These are phyloP conservation scores for Epirrita christyi DNA, from an alignment of 2,888 invertebrate genomes.

Conservation along the genomic window DNA sequence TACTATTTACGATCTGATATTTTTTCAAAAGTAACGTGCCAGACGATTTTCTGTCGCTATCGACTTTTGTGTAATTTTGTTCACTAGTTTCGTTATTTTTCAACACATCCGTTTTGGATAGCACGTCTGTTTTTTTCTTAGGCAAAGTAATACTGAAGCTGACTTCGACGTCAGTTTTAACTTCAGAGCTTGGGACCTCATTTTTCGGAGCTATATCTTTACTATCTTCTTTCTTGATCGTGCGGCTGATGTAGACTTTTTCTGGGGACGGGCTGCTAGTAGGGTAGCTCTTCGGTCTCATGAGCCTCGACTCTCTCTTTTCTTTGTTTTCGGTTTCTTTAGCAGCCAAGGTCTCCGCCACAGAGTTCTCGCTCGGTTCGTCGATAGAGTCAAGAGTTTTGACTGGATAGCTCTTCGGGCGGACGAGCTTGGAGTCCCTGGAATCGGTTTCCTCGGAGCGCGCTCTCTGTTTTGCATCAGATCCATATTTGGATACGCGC, in stretches of 20 bases:
- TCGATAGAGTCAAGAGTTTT: slow-evolving; percentile 66
- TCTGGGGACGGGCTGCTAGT: slow-evolving; percentile 74
- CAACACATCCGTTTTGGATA: slow-evolving; percentile 49
- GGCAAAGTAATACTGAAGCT: slow-evolving; percentile 78
- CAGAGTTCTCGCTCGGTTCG: slow-evolving; percentile 50
- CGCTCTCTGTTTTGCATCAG: slow-evolving; percentile 49
- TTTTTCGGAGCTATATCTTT: slow-evolving; percentile 50
- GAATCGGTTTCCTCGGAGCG: slow-evolving; percentile 53
- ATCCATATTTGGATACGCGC: slow-evolving; percentile 43
- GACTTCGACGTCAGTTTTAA: slow-evolving; percentile 72
- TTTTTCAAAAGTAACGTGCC: slow-evolving; percentile 65
- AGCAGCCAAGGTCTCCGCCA: slow-evolving; percentile 47
- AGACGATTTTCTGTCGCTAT: slow-evolving; percentile 42
- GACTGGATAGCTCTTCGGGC: slow-evolving; percentile 86
- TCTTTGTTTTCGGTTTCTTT: slow-evolving; percentile 55
- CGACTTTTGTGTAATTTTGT: slow-evolving; percentile 40
- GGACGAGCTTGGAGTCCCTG: slow-evolving; percentile 73
- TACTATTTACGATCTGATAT: slow-evolving; percentile 60
- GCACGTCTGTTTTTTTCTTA: slow-evolving; percentile 55
- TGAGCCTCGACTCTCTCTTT: slow-evolving; percentile 72
- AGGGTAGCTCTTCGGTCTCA: slow-evolving; percentile 87
- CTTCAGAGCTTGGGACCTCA: slow-evolving; percentile 46
- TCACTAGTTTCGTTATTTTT: slow-evolving; percentile 46
- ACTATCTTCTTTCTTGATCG: slow-evolving; percentile 56
- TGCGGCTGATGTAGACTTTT: slow-evolving; percentile 64